These are phyloP conservation scores for Naso thynnoides DNA, from an alignment of 2,797 vertebrate species.

Conservation along the genomic window DNA sequence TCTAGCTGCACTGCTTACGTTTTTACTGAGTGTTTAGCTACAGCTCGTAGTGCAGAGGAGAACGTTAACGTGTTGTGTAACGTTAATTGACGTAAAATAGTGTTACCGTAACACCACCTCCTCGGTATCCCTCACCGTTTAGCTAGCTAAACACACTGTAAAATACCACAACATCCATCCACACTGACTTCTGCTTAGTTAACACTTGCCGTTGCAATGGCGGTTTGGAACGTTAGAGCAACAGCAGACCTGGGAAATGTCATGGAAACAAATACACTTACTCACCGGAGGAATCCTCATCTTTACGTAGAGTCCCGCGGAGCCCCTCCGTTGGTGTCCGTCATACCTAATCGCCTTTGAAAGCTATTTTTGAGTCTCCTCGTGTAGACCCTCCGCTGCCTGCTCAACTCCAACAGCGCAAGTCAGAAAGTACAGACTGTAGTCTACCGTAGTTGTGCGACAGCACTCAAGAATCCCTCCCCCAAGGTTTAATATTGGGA, in stretches of 20 bases:
- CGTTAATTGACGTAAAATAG: conserved; percentile 42
- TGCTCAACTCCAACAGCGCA: conserved; percentile 44
- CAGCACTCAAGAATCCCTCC: conserved; percentile 74
- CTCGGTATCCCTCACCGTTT: conserved; percentile 1
- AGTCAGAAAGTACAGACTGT: conserved; percentile 70
- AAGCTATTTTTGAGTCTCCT: conserved; percentile 57
- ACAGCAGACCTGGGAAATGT: conserved; percentile 55
- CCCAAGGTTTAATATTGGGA: conserved; percentile 62
- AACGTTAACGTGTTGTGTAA: conserved; percentile 53
- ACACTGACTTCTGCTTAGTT: conserved; percentile 24
- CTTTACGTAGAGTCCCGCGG: conserved; percentile 66
- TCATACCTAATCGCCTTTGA: conserved; percentile 69
- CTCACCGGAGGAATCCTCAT: conserved; percentile 87
- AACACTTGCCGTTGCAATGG: conserved; percentile 57
- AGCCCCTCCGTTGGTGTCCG: conserved; percentile 63
- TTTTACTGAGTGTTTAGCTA: not conserved
- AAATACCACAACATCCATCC: not conserved
- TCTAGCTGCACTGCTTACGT: not conserved
- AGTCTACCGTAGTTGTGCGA: conserved; percentile 75
- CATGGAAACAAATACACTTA: conserved; percentile 60
- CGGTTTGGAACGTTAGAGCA: conserved; percentile 47
- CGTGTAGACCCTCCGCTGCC: conserved; percentile 40
- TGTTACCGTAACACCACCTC: conserved; percentile 39
- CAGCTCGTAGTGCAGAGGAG: not conserved
- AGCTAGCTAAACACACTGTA: conserved; percentile 1